These are phyloP conservation scores for Standfussiana lucernea DNA, from an alignment of 2,888 invertebrate genomes.

Conservation along the genomic window DNA sequence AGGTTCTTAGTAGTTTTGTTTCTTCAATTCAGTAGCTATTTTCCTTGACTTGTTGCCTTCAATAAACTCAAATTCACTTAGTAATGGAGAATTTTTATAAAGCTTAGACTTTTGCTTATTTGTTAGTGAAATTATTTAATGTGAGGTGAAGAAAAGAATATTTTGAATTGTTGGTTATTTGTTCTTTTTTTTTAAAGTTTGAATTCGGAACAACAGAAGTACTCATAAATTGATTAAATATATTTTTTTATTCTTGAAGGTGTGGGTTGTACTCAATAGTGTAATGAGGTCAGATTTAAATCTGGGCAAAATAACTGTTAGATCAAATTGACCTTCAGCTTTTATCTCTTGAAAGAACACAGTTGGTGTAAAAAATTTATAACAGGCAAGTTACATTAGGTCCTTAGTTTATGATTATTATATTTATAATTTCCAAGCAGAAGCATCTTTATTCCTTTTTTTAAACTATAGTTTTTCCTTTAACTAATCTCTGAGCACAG, in stretches of 20 bases:
- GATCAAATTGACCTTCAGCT: slow-evolving; percentile 36
- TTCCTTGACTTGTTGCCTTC: slow-evolving; percentile 25
- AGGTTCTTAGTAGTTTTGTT: background rate
- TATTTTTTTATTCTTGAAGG: background rate
- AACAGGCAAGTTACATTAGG: background rate
- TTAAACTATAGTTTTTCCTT: no score
- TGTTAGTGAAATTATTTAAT: background rate
- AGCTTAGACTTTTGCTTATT: background rate
- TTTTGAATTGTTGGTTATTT: background rate
- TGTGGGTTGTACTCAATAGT: slow-evolving; percentile 36
- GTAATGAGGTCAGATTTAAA: slow-evolving; percentile 42
- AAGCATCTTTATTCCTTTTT: background rate
- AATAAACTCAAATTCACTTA: slow-evolving; percentile 4
- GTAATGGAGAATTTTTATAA: background rate
- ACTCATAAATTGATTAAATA: background rate
- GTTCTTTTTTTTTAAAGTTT: background rate
- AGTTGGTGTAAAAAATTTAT: background rate
- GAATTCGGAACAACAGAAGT: slow-evolving; percentile 6
- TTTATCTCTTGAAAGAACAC: slow-evolving; percentile 10
- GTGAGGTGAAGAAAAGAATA: background rate
- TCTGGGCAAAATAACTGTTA: slow-evolving; percentile 21
- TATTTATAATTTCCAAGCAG: background rate
- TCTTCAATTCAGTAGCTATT: background rate
- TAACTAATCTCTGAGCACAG: background rate
- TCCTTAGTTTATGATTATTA: background rate